Conservation (phyloP, 2,888 invertebrate species). For the Cosmorhoe ocellata region DNA sequence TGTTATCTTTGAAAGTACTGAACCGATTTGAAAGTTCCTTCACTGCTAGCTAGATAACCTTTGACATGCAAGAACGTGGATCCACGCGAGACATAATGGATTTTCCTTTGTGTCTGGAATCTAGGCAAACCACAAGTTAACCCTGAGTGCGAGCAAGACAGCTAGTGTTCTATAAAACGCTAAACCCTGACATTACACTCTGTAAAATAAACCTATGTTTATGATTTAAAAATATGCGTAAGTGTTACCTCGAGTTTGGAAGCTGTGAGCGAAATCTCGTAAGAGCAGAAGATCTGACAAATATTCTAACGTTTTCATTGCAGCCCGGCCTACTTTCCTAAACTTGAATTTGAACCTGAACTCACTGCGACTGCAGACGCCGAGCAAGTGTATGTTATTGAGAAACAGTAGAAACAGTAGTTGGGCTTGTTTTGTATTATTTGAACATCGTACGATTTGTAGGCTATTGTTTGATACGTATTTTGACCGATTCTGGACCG, state of each 20-base stretch:
- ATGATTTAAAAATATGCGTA: not conserved
- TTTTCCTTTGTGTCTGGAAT: no score
- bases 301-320: slow-evolving; percentile 79
- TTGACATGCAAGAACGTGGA: no score
- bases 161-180: no score
- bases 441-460: slow-evolving; percentile 33
- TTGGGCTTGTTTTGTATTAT: slow-evolving; percentile 66
- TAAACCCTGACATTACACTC: no score
- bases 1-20: no score
- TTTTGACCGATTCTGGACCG: slow-evolving; percentile 10
- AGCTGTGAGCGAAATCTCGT: slow-evolving; percentile 1
- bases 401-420: slow-evolving; percentile 70
- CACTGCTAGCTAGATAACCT: no score
- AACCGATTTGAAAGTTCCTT: no score
- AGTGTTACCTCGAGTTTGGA: not conserved
- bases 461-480: slow-evolving; percentile 38
- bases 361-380: slow-evolving; percentile 93
- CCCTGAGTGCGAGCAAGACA: no score
- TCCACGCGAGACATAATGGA: no score
- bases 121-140: no score
- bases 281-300: slow-evolving; percentile 48
- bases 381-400: slow-evolving; percentile 92
- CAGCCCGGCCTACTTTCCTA: slow-evolving; percentile 99
- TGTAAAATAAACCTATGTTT: no score
- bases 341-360: slow-evolving; percentile 98